Base-by-base conservation (phyloP, 2,113 vertebrate genomes). In the Falcunculus frontatus region DNA sequence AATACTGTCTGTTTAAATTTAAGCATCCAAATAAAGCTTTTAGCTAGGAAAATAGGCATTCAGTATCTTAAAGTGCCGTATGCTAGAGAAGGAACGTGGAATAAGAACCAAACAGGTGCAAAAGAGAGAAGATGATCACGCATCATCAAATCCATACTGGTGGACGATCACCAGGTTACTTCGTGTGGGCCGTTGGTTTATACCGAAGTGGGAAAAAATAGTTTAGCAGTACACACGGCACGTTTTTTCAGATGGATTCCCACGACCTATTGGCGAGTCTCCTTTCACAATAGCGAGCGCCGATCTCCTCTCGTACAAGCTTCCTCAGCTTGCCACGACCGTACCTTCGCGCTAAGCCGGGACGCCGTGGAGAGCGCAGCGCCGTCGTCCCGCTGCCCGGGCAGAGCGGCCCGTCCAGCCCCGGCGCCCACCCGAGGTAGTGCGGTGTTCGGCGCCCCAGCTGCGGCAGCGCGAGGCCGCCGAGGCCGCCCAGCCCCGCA, bases 141-240 rank as follows among this genome's bases (percentile, higher is more conserved):
- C 41, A 49, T 6, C 12, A 35, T 5, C 78, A 35, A 26, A 72
- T 26, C 70, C 56, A 49, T 29, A 15, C 15, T 2, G 35, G 8
- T 7, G 16, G 6, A 19, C 1, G 3, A 70, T 4, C 33, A 42
- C 9, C 2, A 41, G 15, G 53, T 17, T 70, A 18, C 17, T 68
- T 52, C 29, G 17, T 2, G 15, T 1, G 15, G 30, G 25, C 39
- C 6, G 13, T 0, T 13, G 41, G 18, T 16, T 89, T 56, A 33
- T 0, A 29, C 1, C 14, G 21, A 63, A 60, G 44, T 0, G 15
- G n/a, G 42, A 62, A 69, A 42, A 11, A 19, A 4, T 0, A 53
- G 27, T n/a, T 57, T 0, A 33, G 42, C 49, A 44, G 32, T 3
- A 30, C 2, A 56, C 2, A 50, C 27, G 9, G 29, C 59, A 65